Conservation (phyloP, 2,888 invertebrate genomes). For the Blastobasis lacticolella region DNA sequence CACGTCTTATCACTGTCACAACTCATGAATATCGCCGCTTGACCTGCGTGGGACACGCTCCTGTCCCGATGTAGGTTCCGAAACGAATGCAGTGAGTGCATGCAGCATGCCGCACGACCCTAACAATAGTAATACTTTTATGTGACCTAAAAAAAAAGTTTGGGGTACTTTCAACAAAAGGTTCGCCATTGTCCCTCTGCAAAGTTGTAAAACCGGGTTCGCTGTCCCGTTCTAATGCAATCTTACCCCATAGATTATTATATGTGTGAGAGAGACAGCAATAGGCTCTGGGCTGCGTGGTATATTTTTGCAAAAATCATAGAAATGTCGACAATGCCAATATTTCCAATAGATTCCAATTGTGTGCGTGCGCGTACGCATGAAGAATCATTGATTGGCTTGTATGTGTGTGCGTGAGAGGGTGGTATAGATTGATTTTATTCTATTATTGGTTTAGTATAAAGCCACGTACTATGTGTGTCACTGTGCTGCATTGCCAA, state of each 20-base stretch:
- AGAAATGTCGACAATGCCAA: conserved; percentile 70
- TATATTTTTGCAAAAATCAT: conserved; percentile 62
- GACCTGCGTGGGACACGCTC: conserved; percentile 59
- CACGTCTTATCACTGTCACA: conserved; percentile 31
- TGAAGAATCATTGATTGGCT: conserved; percentile 50
- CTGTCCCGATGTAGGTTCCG: conserved; percentile 57
- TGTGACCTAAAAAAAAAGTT: conserved; percentile 71
- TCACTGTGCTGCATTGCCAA: conserved; percentile 62
- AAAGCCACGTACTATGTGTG: conserved; percentile 68
- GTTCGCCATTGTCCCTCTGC: conserved; percentile 65
- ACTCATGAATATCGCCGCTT: conserved; percentile 21
- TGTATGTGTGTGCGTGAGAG: conserved; percentile 52
- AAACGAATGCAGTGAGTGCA: conserved; percentile 67
- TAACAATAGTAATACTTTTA: conserved; percentile 71
- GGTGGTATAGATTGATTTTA: conserved; percentile 71
- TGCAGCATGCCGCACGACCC: conserved; percentile 61
- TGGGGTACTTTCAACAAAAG: conserved; percentile 72
- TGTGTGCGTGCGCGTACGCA: conserved; percentile 34
- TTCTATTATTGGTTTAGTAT: conserved; percentile 73
- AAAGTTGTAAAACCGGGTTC: conserved; percentile 55
- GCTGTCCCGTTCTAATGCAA: conserved; percentile 38
- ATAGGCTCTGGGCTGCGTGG: conserved; percentile 37
- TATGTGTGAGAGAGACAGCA: conserved; percentile 39
- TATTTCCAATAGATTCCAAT: conserved; percentile 51
- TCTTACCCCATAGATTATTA: conserved; percentile 14